phyloP scores from a whole-genome alignment of 2,888 invertebrate species.

The Macrosiphum euphorbiae region DNA sequence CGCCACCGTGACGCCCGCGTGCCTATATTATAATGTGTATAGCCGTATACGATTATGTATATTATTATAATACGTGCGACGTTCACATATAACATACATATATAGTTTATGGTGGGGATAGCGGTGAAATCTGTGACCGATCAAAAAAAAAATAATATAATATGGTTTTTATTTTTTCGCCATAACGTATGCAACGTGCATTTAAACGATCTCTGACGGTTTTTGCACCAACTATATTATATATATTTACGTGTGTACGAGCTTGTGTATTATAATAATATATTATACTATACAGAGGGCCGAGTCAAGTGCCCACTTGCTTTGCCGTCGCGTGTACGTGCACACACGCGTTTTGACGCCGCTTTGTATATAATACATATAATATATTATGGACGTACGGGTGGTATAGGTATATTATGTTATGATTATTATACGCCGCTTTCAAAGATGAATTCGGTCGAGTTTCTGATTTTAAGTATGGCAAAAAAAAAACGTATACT shows the following conservation, averaged over 20 bases:
- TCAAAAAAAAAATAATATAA: slow-evolving; percentile 21
- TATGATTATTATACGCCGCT: background rate
- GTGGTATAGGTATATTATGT: background rate
- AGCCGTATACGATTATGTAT: background rate
- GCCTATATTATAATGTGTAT: background rate
- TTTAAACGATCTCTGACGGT: slow-evolving; percentile 51
- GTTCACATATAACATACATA: background rate
- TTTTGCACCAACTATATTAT: background rate
- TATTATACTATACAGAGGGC: background rate
- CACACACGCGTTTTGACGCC: slow-evolving; percentile 36
- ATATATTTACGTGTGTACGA: background rate
- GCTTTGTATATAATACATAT: slow-evolving; percentile 14
- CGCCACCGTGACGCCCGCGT: background rate
- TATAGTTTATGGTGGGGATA: background rate
- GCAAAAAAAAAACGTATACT: background rate
- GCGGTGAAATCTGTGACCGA: slow-evolving; percentile 37
- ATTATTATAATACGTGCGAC: slow-evolving; percentile 9
- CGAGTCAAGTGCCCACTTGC: slow-evolving; percentile 59
- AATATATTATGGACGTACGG: background rate
- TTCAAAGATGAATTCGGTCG: slow-evolving; percentile 30
- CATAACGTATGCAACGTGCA: background rate
- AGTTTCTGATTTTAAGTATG: background rate
- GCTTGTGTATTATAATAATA: background rate
- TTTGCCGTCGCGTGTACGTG: slow-evolving; percentile 38
- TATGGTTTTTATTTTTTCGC: slow-evolving; percentile 33